phyloP scores from a whole-genome alignment of 1,140 invertebrate genomes.

The Drosophila quadrilineata region DNA sequence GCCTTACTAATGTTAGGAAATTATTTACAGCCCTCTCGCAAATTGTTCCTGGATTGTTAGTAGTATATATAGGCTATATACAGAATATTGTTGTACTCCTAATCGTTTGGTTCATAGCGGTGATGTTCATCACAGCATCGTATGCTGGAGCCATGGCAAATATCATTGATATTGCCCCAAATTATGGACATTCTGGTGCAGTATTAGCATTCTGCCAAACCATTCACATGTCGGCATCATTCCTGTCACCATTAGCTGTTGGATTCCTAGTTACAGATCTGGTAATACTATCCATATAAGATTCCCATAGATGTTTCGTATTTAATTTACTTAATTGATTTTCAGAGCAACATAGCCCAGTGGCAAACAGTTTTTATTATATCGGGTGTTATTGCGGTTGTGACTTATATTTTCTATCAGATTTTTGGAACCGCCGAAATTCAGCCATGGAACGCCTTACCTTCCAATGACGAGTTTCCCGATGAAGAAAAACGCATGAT shows the following conservation, averaged over 20 bases:
- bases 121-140: slow-evolving; percentile 87
- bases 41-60: slow-evolving; percentile 86
- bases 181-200: slow-evolving; percentile 85
- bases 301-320: background rate
- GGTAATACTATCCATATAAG: slow-evolving; percentile 13
- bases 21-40: slow-evolving; percentile 87
- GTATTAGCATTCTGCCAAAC: slow-evolving; percentile 89
- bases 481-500: slow-evolving; percentile 15
- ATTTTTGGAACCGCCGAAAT: slow-evolving; percentile 86
- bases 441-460: slow-evolving; percentile 84
- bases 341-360: slow-evolving; percentile 82
- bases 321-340: slow-evolving; percentile 6
- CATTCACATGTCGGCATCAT: slow-evolving; percentile 89
- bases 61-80: slow-evolving; percentile 86
- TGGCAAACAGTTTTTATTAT: slow-evolving; percentile 89
- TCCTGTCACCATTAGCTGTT: slow-evolving; percentile 85
- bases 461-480: background rate
- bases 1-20: slow-evolving; percentile 86
- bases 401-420: slow-evolving; percentile 87
- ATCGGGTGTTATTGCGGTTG: slow-evolving; percentile 84
- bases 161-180: slow-evolving; percentile 88
- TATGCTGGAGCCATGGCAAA: slow-evolving; percentile 90
- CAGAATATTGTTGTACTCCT: slow-evolving; percentile 85
- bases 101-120: slow-evolving; percentile 86
- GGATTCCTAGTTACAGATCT: slow-evolving; percentile 83